A percentile compares a stretch with the other conserved stretches of the same genome.
Conservation (phyloP, 2,113 vertebrate species). For the Antigone vipio region DNA sequence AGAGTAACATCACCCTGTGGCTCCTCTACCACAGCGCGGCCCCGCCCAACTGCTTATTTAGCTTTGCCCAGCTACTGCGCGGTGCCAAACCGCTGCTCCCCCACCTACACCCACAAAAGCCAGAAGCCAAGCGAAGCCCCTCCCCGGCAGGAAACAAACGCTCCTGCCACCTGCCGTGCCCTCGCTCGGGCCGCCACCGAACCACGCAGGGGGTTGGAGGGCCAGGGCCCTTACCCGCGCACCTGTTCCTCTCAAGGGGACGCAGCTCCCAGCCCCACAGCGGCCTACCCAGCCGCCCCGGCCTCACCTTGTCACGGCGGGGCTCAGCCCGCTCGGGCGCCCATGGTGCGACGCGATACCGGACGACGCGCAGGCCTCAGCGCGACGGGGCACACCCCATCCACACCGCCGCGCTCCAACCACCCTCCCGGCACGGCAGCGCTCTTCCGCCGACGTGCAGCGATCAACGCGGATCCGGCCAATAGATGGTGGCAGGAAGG, state of each 20-base stretch:
- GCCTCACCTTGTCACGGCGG: not conserved
- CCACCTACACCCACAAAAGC: not conserved
- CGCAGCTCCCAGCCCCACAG: not conserved
- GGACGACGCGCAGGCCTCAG: no score
- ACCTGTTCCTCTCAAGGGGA: not conserved
- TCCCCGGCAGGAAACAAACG: rapidly evolving
- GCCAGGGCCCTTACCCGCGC: not conserved
- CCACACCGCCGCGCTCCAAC: rapidly evolving
- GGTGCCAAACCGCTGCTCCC: not conserved
- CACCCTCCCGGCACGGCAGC: not conserved
- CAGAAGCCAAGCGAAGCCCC: not conserved
- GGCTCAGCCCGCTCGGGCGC: not conserved
- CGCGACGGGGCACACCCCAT: rapidly evolving
- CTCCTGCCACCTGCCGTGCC: not conserved
- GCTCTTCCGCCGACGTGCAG: not conserved
- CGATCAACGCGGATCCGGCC: rapidly evolving
- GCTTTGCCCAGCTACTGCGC: no score
- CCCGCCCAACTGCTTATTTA: rapidly evolving
- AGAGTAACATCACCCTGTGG: rapidly evolving
- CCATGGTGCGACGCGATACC: not conserved
- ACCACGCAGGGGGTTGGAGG: no score
- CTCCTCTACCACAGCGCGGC: rapidly evolving
- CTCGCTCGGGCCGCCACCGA: not conserved
- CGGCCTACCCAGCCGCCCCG: not conserved
- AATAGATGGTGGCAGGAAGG: not conserved